Evolutionary conservation across 2,888 invertebrate genomes (phyloP), one percentile per base, ranked within the genome.

Genomic region (Megastigmus dorsalis): DNA sequence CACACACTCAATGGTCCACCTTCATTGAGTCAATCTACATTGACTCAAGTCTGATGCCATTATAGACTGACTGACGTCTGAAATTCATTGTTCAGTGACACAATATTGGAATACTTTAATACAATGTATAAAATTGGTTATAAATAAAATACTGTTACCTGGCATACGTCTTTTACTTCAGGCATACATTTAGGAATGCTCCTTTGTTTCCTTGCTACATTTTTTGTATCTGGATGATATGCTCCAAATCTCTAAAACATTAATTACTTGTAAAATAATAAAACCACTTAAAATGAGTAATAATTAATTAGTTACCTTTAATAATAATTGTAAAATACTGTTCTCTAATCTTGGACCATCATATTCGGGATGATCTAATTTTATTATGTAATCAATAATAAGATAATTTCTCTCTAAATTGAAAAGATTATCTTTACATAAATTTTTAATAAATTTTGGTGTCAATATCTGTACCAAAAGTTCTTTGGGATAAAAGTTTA

Each of bases 311-410:
- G n/a, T 78, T 75, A 83, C 83, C 86, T 92, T 93, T 0, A 91
- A 90, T 74, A 93, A 85, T 43, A 89, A 86, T 69, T 88, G 87
- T 33, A 89, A 88, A 76, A 89, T 78, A 77, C 89, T 89, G 0
- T 89, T 86, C 52, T 82, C 83, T 10, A 95, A 86, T 57, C 89
- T 85, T 67, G 91, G 90, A 0, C 93, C 93, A 50, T 86, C 85
- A 77, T 90, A 90, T 72, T 92, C 90, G 0, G 90, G 90, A 80
- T 89, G 89, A 84, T 93, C 93, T 77, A 93, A 89, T 82, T 91
- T 90, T 26, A 92, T 89, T 74, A 89, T 89, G 62, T 90, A 89
- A 82, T 95, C 92, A 71, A 95, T 83, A 54, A 89, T 88, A 63
- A 93, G 89, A 65, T 93, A 86, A 85, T 94, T 93, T 77, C 91